phyloP scores from a whole-genome alignment of 2,113 vertebrate species.

The Fregata magnificens region DNA sequence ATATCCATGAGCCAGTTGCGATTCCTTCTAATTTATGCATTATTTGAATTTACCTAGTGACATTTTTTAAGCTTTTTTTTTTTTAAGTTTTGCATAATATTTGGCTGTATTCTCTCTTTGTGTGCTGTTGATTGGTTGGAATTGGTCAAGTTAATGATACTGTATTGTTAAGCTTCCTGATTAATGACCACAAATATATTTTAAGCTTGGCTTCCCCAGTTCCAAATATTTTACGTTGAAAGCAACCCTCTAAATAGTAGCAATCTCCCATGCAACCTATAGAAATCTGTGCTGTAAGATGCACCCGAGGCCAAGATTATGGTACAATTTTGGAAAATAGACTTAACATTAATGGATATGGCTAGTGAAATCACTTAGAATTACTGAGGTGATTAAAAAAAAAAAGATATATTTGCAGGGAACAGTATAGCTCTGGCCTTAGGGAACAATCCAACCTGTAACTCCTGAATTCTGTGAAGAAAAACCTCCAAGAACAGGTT shows the following conservation, averaged over 20 bases:
- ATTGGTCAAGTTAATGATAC: neutral
- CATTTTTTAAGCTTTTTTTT: neutral
- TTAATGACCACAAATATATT: neutral
- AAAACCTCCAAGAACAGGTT: neutral
- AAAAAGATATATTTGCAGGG: neutral
- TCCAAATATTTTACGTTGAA: neutral
- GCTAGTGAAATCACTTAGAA: neutral
- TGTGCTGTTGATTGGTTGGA: neutral
- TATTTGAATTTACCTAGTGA: slow-evolving; percentile 46
- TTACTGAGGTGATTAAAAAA: neutral
- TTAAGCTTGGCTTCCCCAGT: neutral
- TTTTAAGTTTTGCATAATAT: neutral
- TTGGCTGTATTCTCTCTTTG: neutral
- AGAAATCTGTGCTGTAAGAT: neutral
- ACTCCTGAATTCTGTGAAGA: neutral
- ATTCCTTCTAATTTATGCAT: slow-evolving; percentile 43
- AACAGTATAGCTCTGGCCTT: neutral
- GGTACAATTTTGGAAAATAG: neutral
- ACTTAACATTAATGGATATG: neutral
- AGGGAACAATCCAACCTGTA: neutral
- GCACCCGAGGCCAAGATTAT: neutral
- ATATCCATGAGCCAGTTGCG: slow-evolving; percentile 56
- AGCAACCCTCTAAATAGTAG: neutral
- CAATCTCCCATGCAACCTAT: neutral
- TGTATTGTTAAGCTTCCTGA: neutral